These are phyloP conservation scores for Chrysolina haemoptera DNA, from an alignment of 2,888 invertebrate genomes.

Conservation along the genomic window DNA sequence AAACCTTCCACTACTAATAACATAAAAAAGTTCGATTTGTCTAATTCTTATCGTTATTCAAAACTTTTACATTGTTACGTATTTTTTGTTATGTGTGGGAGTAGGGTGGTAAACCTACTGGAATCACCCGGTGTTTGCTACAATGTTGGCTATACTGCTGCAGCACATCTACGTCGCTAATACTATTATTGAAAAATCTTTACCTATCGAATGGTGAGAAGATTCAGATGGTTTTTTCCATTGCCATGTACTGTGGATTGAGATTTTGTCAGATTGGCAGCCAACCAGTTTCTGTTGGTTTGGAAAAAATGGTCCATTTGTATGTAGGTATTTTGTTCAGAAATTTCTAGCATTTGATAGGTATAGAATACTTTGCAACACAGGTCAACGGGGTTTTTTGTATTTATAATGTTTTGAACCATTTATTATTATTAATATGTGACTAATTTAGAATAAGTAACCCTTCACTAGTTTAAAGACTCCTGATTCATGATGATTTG, in stretches of 20 bases:
- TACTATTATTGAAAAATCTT: conserved; percentile 51
- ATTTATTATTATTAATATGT: conserved; percentile 66
- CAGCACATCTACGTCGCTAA: conserved; percentile 70
- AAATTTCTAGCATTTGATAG: conserved; percentile 58
- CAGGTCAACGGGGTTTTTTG: conserved; percentile 66
- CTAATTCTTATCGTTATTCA: neutral
- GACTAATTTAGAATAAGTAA: conserved; percentile 68
- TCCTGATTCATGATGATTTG: conserved; percentile 38
- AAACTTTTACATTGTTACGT: conserved; percentile 59
- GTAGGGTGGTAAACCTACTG: conserved; percentile 68
- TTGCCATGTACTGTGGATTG: neutral
- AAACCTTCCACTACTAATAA: too few species aligned
- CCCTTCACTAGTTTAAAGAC: conserved; percentile 42
- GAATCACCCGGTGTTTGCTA: conserved; percentile 70
- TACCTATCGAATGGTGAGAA: conserved; percentile 60
- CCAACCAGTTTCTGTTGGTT: conserved; percentile 12
- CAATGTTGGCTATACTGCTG: conserved; percentile 70
- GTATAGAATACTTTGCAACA: conserved; percentile 62
- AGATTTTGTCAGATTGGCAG: neutral
- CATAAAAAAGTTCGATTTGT: too few species aligned
- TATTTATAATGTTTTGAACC: conserved; percentile 63
- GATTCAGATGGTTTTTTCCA: conserved; percentile 34
- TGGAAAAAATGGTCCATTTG: conserved; percentile 27
- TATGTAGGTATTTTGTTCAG: conserved; percentile 29
- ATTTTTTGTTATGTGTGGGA: conserved; percentile 69